Evolutionary conservation across 2,888 invertebrate species (phyloP), one percentile per base, ranked within the genome.

Genomic region (Melanostoma mellinum): DNA sequence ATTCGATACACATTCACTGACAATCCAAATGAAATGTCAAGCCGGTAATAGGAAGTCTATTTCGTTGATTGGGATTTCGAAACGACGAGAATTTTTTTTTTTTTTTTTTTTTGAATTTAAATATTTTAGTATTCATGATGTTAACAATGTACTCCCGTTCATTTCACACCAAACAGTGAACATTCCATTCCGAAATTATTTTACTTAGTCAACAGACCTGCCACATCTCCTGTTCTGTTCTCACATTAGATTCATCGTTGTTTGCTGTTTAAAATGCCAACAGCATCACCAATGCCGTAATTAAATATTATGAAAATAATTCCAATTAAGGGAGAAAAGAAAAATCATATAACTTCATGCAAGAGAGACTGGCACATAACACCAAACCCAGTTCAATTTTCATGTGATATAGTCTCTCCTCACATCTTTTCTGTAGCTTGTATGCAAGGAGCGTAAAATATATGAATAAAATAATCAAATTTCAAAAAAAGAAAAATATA

Each of bases 221-320:
- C 9, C 42, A 42, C 9, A 42, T 9, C 42, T 42, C 9, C 8
- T 1, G 42, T 42, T 42, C 9, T 3, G 42, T 9, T 42, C 9
- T 3, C 42, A 42, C 6, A 42, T 42, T n/a, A 42, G 42, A 8
- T 1, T n/a, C 9, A 10, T 20, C 6, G 33, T 33, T 4, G 8
- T 76, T 69, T 9, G 20, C 52, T 68, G 44, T 44, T 77, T 71
- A 33, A 65, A 65, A 65, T 65, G 58, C 71, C 58, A 60, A 50
- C 44, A 72, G 63, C 65, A 58, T 33, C 30, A 33, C 30, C 36
- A 44, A 6, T 33, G n/a, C 46, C 10, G 65, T 67, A 53, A 72
- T 78, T 72, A 67, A 78, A 72, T 67, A 46, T 67, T 53, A 44
- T 78, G 32, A 35, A 71, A 78, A 72, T 65, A 72, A 71, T 60